These are phyloP conservation scores for Microtus richardsoni DNA, from an alignment of 2,113 vertebrate genomes.

Conservation along the genomic window DNA sequence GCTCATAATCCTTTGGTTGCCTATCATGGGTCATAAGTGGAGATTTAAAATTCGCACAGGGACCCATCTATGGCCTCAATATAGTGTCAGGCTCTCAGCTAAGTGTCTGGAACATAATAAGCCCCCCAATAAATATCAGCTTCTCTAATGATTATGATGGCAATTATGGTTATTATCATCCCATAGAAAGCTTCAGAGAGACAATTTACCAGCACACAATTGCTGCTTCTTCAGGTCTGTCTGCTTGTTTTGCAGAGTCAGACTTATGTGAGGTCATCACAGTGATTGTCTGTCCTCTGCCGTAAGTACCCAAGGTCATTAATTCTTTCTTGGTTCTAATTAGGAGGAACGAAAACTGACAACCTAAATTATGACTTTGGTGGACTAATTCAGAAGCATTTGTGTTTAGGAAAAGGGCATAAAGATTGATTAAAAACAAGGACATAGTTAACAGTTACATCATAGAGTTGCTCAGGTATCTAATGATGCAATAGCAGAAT, in stretches of 20 bases:
- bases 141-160: constrained; percentile 63
- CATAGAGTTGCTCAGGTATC: too few species aligned
- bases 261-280: background rate
- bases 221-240: background rate
- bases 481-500: too few species aligned
- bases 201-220: constrained; percentile 5
- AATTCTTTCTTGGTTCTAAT: background rate
- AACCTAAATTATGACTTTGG: background rate
- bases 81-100: background rate
- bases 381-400: background rate
- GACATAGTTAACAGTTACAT: too few species aligned
- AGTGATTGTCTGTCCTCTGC: background rate
- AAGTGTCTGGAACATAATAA: constrained; percentile 57
- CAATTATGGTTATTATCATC: constrained; percentile 40
- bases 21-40: background rate
- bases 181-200: constrained; percentile 11
- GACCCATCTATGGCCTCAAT: background rate
- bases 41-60: constrained; percentile 20
- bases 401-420: too few species aligned
- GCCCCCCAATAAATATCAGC: constrained; percentile 52
- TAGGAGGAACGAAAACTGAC: background rate
- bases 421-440: too few species aligned
- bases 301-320: background rate
- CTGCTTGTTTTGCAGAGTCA: background rate
- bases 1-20: background rate